Conservation (phyloP, 1,140 invertebrate genomes). For the Chrysopa pallens region DNA sequence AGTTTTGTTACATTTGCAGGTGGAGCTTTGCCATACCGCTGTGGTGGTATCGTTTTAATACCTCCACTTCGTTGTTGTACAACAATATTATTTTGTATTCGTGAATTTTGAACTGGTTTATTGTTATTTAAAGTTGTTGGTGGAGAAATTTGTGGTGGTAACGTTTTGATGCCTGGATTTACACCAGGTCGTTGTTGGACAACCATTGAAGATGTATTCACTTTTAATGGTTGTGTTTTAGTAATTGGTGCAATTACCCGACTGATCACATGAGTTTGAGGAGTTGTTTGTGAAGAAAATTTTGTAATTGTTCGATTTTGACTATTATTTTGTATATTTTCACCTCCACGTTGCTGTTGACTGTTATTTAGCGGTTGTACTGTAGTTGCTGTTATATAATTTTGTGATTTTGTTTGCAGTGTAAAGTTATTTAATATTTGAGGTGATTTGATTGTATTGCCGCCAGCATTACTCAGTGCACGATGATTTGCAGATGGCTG, state of each 20-base stretch:
- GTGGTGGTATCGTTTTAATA: slow-evolving; percentile 16
- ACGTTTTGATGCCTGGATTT: not conserved
- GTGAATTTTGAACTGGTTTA: not conserved
- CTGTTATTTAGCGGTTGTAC: too few relatives aligned
- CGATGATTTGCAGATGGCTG: not conserved
- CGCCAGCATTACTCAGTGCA: not conserved
- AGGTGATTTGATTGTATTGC: not conserved
- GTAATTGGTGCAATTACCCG: not conserved
- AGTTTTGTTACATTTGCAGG: not conserved
- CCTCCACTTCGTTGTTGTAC: slow-evolving; percentile 7
- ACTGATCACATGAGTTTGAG: not conserved
- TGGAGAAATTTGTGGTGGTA: not conserved
- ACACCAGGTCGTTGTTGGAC: not conserved
- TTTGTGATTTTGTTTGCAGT: not conserved
- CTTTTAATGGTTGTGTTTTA: not conserved
- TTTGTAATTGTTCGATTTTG: not conserved
- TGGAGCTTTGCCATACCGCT: slow-evolving; percentile 9
- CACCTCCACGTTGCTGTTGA: too few relatives aligned
- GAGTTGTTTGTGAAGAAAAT: not conserved
- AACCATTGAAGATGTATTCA: not conserved
- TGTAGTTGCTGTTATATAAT: not conserved
- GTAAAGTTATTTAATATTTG: not conserved
- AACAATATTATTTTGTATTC: slow-evolving; percentile 7
- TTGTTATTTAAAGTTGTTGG: not conserved
- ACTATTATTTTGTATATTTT: not conserved